These are phyloP conservation scores for Arrhopalites spinosus DNA, from an alignment of 2,888 invertebrate genomes.

Conservation along the genomic window DNA sequence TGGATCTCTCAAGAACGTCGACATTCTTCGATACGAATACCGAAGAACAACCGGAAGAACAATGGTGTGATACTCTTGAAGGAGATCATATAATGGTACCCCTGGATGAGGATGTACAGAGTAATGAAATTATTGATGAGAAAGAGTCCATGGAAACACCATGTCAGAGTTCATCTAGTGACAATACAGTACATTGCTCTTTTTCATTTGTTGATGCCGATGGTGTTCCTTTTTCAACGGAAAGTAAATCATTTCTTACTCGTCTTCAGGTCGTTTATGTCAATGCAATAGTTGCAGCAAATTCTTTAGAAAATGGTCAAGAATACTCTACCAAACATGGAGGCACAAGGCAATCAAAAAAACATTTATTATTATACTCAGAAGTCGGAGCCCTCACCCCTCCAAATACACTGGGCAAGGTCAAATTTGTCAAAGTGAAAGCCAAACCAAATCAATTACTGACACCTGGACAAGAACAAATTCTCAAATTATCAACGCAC, in stretches of 20 bases:
- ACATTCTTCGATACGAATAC: too few species aligned
- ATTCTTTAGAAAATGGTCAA: not conserved
- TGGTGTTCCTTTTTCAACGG: not conserved
- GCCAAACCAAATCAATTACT: conserved; percentile 16
- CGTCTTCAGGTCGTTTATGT: not conserved
- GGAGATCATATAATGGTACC: too few species aligned
- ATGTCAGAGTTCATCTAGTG: too few species aligned
- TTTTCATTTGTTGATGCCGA: not conserved
- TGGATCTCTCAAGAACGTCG: too few species aligned
- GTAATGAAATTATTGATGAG: too few species aligned
- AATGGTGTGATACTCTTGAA: too few species aligned
- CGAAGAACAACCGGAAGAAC: too few species aligned
- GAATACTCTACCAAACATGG: not conserved
- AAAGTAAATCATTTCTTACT: not conserved
- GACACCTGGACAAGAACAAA: conserved; percentile 4
- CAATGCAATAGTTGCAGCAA: conserved; percentile 1
- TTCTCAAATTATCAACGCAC: not conserved
- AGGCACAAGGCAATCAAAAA: not conserved
- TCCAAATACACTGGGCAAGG: not conserved
- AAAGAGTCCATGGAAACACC: too few species aligned
- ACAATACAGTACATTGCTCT: too few species aligned
- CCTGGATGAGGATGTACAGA: too few species aligned
- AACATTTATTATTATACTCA: conserved; percentile 1
- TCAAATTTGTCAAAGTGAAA: not conserved
- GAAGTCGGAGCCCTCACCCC: conserved; percentile 11